A percentile compares a stretch with the other conserved stretches of the same genome.
Conservation (phyloP, 2,113 vertebrate genomes). For the Sylvilagus bachmani region DNA sequence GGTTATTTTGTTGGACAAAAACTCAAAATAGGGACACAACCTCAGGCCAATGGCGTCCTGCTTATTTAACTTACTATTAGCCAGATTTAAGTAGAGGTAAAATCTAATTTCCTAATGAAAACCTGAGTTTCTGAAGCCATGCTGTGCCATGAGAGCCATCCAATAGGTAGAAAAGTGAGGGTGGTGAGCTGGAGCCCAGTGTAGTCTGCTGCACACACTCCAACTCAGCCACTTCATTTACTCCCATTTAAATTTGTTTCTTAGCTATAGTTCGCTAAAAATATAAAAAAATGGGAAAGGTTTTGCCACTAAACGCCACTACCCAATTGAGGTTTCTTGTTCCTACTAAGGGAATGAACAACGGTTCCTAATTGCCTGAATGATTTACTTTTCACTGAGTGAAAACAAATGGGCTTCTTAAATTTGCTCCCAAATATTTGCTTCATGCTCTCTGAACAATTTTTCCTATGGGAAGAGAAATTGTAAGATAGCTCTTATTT, state of each 20-base stretch:
- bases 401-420: conserved; percentile 38
- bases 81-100: neutral
- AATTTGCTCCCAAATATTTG: neutral
- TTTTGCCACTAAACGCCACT: neutral
- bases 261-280: no score
- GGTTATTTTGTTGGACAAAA: neutral
- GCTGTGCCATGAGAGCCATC: neutral
- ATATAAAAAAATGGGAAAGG: neutral
- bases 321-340: neutral
- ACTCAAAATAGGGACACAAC: neutral
- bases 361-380: neutral
- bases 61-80: neutral
- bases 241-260: neutral
- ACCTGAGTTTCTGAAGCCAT: neutral
- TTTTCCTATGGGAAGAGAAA: conserved; percentile 25
- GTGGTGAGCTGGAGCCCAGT: neutral
- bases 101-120: neutral
- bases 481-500: neutral
- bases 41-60: neutral
- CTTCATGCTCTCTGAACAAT: neutral
- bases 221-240: neutral
- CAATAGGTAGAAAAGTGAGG: neutral
- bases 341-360: neutral
- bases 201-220: no score
- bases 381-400: conserved; percentile 1